A percentile compares a stretch with the other conserved stretches of the same genome.
Evolutionary conservation across 2,797 vertebrate species (phyloP).

Genomic region (Sebastes steindachneri): DNA sequence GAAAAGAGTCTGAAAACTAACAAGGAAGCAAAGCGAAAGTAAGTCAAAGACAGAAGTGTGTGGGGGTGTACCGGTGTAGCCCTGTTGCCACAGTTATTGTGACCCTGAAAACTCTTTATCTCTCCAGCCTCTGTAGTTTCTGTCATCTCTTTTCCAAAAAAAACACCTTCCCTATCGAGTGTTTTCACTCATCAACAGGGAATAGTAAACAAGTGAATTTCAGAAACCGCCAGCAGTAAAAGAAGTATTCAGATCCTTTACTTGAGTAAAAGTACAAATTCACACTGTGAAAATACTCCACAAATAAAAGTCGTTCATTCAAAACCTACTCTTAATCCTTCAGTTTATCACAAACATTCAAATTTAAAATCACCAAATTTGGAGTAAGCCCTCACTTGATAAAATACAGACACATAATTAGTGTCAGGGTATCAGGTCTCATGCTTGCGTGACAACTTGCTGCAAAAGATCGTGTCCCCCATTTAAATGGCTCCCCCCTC

Average conservation of each 20-base stretch:
- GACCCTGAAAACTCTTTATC: not conserved
- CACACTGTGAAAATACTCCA: not conserved
- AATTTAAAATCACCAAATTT: not conserved
- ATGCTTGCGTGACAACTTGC: slow-evolving; percentile 14
- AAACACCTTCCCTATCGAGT: not conserved
- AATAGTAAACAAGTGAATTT: not conserved
- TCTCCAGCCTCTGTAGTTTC: not conserved
- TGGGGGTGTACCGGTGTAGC: not conserved
- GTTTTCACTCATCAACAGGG: not conserved
- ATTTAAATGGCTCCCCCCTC: not conserved
- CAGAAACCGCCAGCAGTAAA: not conserved
- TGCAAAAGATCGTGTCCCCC: not conserved
- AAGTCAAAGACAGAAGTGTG: not conserved
- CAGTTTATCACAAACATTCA: not conserved
- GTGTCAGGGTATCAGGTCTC: not conserved
- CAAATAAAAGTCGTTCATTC: not conserved
- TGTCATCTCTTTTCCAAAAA: not conserved
- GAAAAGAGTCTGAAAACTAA: not conserved
- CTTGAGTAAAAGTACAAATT: not conserved
- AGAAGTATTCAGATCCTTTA: not conserved
- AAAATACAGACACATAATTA: not conserved
- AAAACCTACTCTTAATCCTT: not conserved
- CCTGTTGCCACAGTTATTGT: not conserved
- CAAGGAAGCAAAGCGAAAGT: not conserved
- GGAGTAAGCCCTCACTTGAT: not conserved